A percentile compares a stretch with the other conserved stretches of the same genome.
These are phyloP conservation scores for Amphipyra berbera DNA, from an alignment of 2,888 invertebrate species.

Conservation along the genomic window DNA sequence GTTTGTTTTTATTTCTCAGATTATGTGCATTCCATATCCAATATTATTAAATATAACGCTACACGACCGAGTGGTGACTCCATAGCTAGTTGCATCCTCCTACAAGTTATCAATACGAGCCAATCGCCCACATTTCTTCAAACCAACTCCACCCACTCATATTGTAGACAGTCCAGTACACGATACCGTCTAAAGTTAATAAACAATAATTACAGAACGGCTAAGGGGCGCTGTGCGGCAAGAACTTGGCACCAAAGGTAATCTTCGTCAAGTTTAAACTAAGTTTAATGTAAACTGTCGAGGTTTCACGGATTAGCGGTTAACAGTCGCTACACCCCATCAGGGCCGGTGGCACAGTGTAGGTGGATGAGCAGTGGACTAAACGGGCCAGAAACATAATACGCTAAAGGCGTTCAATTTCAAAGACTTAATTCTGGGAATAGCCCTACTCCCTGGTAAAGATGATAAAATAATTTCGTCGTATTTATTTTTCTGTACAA, in stretches of 20 bases:
- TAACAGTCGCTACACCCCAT: slow-evolving; percentile 65
- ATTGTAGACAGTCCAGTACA: not conserved
- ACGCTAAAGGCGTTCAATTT: too few species aligned
- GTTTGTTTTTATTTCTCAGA: too few species aligned
- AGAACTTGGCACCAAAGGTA: slow-evolving; percentile 59
- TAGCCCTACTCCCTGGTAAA: too few species aligned
- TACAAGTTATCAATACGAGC: too few species aligned
- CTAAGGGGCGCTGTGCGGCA: slow-evolving; percentile 36
- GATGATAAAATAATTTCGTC: too few species aligned
- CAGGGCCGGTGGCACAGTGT: slow-evolving; percentile 39
- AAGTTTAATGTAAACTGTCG: slow-evolving; percentile 69
- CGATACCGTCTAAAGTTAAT: slow-evolving; percentile 33
- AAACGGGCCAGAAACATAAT: not conserved
- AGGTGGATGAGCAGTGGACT: slow-evolving; percentile 8
- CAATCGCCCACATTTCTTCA: too few species aligned
- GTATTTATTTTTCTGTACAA: too few species aligned
- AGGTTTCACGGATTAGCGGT: slow-evolving; percentile 76
- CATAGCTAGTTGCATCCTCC: too few species aligned
- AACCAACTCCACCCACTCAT: not conserved
- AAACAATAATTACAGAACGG: slow-evolving; percentile 54
- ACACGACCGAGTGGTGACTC: too few species aligned
- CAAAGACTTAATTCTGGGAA: too few species aligned
- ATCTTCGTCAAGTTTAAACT: slow-evolving; percentile 70
- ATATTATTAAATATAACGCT: too few species aligned
- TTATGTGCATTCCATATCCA: too few species aligned